Base-by-base conservation (phyloP, 2,797 vertebrate genomes). In the Tangara arthus region DNA sequence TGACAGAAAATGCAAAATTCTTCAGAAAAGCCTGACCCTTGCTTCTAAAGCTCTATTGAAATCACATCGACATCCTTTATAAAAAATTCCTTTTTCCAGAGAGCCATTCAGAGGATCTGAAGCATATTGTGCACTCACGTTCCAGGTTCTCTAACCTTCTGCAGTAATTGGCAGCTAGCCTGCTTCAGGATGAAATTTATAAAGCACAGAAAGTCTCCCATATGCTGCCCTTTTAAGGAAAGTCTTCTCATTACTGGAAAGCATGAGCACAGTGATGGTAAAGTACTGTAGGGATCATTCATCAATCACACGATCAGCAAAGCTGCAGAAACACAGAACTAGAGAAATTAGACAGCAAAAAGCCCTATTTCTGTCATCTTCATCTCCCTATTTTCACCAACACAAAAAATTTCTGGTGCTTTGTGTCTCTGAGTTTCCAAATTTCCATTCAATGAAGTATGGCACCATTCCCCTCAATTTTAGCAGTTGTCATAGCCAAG, bases 171-270 rank as follows among this genome's bases (percentile, higher is more conserved):
- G 93, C 92, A 87, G 87, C 84, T 37, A 81, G 82, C 56, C 90
- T 78, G 72, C 73, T 80, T 96, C 94, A 92, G 89, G 92, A 87
- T 64, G 75, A 90, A 90, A 89, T 96, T 95, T 95, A 92, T 93
- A 96, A 96, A 95, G 93, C 86, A 91, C 94, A 92, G 80, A 93
- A 73, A 78, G 80, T 78, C 55, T 95, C 92, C 92, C 85, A 91
- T 91, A 87, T 80, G 89, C 79, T 97, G 94, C 95, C 89, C 93
- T 97, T 97, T 95, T 93, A 95, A 96, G 86, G 91, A 70, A 76
- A 95, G 89, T 66, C 94, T 85, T 92, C 80, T 93, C 71, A 91
- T 97, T 95, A 91, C 94, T 94, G 91, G 78, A 94, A 96, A 87
- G 89, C 94, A 93, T 80, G 84, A 96, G 70, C 84, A 69, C 26